These are phyloP conservation scores for Phenganax stokvisi DNA, from an alignment of 92 coral and sea anemone genomes.

Conservation along the genomic window DNA sequence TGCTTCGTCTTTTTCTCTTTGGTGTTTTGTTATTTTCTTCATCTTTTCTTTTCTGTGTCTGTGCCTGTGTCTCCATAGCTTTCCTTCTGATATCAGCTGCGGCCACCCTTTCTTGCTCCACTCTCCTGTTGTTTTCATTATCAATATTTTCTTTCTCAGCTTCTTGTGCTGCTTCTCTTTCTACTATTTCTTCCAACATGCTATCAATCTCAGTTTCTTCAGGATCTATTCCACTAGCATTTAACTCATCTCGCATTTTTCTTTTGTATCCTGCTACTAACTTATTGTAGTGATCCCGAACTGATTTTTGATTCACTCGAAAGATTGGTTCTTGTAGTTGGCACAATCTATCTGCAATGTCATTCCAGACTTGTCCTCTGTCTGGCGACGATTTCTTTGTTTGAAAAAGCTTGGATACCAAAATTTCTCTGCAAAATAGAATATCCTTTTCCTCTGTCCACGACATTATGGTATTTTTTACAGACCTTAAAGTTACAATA, in stretches of 20 bases:
- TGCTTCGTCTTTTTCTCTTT: slow-evolving; percentile 26
- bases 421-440: slow-evolving; percentile 33
- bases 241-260: slow-evolving; percentile 15
- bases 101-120: slow-evolving; percentile 12
- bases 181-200: slow-evolving; percentile 29
- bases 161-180: slow-evolving; percentile 7
- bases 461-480: slow-evolving; percentile 13
- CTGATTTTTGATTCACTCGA: slow-evolving; percentile 17
- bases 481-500: slow-evolving; percentile 7
- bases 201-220: slow-evolving; percentile 10
- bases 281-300: slow-evolving; percentile 29
- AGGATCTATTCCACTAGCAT: slow-evolving; percentile 29
- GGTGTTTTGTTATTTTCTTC: neutral
- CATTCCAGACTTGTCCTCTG: slow-evolving; percentile 36
- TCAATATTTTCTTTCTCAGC: slow-evolving; percentile 47
- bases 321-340: slow-evolving; percentile 13
- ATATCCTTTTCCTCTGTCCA: slow-evolving; percentile 24
- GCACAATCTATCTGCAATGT: slow-evolving; percentile 12
- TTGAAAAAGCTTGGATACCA: slow-evolving; percentile 8
- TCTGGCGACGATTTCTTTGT: slow-evolving; percentile 32
- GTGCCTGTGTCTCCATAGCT: slow-evolving; percentile 23
- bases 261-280: neutral
- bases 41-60: slow-evolving; percentile 27
- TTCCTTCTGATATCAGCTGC: slow-evolving; percentile 26
- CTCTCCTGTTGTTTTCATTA: slow-evolving; percentile 17